phyloP scores from a whole-genome alignment of 1,140 invertebrate genomes.

The Habropoda laboriosa region DNA sequence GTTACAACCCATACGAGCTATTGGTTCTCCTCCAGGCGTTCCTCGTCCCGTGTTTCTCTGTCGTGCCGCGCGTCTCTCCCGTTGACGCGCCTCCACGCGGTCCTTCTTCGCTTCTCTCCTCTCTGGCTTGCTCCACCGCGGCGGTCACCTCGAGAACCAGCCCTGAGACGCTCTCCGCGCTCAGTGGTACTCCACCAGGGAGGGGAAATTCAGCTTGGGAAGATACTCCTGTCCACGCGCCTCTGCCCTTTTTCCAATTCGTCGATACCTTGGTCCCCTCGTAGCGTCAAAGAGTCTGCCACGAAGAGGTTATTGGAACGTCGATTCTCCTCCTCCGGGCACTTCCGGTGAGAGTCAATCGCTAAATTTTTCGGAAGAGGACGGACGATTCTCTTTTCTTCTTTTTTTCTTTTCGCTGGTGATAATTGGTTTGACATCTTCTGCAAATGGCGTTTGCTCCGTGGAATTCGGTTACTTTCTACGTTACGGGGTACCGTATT shows the following conservation, averaged over 20 bases:
- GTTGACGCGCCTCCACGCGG: conserved; percentile 47
- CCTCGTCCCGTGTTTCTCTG: conserved; percentile 47
- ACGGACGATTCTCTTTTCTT: too few relatives aligned
- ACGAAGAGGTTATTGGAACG: too few relatives aligned
- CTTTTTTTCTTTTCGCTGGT: too few relatives aligned
- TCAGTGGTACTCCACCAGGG: not conserved
- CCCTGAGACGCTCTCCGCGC: conserved; percentile 29
- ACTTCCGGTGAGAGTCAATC: too few relatives aligned
- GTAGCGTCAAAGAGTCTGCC: too few relatives aligned
- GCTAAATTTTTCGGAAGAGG: too few relatives aligned
- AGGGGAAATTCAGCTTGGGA: conserved; percentile 2
- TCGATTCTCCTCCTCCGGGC: too few relatives aligned
- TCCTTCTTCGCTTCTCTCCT: conserved; percentile 48
- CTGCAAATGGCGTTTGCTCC: not conserved
- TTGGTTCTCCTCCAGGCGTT: conserved; percentile 72
- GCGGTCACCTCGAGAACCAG: conserved; percentile 45
- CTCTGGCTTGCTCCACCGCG: conserved; percentile 22
- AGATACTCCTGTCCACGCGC: conserved; percentile 42
- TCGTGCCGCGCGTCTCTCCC: conserved; percentile 50
- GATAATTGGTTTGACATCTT: not conserved
- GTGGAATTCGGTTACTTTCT: conserved; percentile 34
- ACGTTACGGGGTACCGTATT: conserved; percentile 19
- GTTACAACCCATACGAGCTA: conserved; percentile 67
- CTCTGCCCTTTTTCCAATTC: conserved; percentile 21
- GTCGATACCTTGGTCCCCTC: too few relatives aligned